Evolutionary conservation across 2,888 invertebrate species (phyloP).

Genomic region (Sphaerophoria rueppellii): DNA sequence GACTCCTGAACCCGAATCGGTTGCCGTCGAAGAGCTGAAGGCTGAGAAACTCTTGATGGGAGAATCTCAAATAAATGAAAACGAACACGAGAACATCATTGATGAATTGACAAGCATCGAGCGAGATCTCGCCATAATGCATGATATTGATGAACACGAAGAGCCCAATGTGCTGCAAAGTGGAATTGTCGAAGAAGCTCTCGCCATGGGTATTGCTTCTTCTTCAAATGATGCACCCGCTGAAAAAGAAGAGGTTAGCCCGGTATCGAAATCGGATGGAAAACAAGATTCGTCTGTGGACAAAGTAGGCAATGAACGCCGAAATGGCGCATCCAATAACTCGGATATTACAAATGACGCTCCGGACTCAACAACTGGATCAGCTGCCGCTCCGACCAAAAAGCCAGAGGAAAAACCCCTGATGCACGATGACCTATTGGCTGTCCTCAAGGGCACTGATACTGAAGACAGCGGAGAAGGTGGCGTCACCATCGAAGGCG

Average conservation of each 20-base stretch:
- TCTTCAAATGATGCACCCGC: constrained; percentile 15
- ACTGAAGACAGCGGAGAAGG: constrained; percentile 79
- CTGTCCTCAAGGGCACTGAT: constrained; percentile 84
- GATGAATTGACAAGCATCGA: constrained; percentile 79
- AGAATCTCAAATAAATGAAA: not conserved
- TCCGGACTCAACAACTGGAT: constrained; percentile 33
- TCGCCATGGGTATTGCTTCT: constrained; percentile 22
- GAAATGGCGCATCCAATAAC: constrained; percentile 46
- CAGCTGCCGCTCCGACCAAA: not conserved
- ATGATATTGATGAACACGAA: constrained; percentile 74
- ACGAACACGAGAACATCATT: constrained; percentile 44
- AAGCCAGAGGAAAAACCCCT: constrained; percentile 64
- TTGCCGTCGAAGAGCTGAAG: not conserved
- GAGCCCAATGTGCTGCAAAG: constrained; percentile 1
- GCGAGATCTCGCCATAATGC: constrained; percentile 80
- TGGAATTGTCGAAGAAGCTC: constrained; percentile 28
- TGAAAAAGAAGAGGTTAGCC: constrained; percentile 15
- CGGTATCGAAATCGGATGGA: not conserved
- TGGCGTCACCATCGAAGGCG: constrained; percentile 80
- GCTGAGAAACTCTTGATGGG: not conserved
- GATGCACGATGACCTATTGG: constrained; percentile 82
- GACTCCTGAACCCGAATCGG: constrained; percentile 1
- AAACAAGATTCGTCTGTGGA: not conserved
- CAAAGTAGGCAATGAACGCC: constrained; percentile 23
- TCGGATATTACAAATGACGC: constrained; percentile 35